phyloP scores from a whole-genome alignment of 2,113 vertebrate genomes.

The Oxyura jamaicensis region DNA sequence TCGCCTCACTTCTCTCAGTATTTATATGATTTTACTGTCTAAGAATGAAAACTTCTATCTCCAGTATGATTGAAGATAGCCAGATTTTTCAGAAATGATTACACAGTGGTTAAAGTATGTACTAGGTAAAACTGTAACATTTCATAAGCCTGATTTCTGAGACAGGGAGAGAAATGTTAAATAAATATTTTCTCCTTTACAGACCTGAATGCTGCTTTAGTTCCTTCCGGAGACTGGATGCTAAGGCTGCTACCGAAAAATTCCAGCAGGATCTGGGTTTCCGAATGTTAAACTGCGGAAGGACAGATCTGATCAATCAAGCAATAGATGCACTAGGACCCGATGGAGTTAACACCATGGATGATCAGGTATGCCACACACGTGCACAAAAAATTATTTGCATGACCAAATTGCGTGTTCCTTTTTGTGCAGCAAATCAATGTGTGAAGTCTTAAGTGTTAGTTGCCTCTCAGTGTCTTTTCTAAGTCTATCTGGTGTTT shows the following conservation, averaged over 20 bases:
- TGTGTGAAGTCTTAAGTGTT: fast-evolving
- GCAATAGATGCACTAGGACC: constrained; percentile 90
- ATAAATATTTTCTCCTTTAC: background rate
- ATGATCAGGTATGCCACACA: constrained; percentile 87
- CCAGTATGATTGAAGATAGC: background rate
- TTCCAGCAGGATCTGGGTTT: constrained; percentile 97
- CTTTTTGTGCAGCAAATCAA: fast-evolving
- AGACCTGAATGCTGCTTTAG: constrained; percentile 97
- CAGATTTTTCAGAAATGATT: background rate
- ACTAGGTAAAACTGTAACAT: background rate
- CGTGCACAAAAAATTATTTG: background rate
- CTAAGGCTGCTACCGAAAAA: constrained; percentile 91
- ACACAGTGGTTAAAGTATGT: background rate
- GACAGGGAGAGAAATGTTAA: background rate
- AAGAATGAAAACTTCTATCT: background rate
- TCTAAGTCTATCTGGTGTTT: background rate
- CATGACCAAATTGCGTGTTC: fast-evolving
- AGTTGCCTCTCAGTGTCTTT: background rate
- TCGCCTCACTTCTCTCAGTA: too few species aligned
- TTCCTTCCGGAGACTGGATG: constrained; percentile 93
- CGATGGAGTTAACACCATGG: constrained; percentile 95
- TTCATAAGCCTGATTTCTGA: background rate
- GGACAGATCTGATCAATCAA: constrained; percentile 94
- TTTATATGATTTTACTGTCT: background rate
- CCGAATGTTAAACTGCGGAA: constrained; percentile 96